Conservation (phyloP, 2,888 invertebrate species). For the Chaitophorus viminalis region DNA sequence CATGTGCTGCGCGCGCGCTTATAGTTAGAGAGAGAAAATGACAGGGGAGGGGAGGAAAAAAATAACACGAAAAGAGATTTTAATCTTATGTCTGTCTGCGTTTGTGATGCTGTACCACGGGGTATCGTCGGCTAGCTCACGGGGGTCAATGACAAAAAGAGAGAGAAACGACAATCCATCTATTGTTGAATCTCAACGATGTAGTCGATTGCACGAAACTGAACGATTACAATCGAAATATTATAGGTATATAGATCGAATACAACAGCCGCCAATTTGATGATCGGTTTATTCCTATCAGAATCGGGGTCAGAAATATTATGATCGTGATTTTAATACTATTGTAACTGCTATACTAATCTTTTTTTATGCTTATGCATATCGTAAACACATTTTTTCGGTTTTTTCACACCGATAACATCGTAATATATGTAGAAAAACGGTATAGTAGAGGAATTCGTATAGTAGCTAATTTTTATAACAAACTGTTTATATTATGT, state of each 20-base stretch:
- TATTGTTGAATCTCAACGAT: constrained; percentile 45
- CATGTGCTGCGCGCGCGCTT: neutral
- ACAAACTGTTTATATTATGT: neutral
- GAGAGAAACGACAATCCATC: constrained; percentile 51
- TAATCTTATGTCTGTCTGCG: constrained; percentile 40
- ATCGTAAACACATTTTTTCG: neutral
- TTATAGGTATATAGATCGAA: neutral
- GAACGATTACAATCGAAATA: constrained; percentile 46
- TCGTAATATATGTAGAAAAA: neutral
- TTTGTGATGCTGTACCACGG: constrained; percentile 35
- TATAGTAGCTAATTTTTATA: neutral
- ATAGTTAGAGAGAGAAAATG: neutral
- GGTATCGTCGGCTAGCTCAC: constrained; percentile 23
- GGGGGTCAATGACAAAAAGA: constrained; percentile 58
- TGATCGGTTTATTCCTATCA: neutral
- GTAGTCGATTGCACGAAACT: constrained; percentile 28
- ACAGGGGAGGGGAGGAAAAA: constrained; percentile 1
- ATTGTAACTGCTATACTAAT: neutral
- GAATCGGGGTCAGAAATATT: constrained; percentile 14
- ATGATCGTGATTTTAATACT: constrained; percentile 9
- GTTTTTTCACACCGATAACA: neutral
- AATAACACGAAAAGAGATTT: constrained; percentile 42
- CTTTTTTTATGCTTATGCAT: neutral
- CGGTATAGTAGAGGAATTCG: too few relatives aligned
- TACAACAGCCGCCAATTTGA: constrained; percentile 25